A percentile compares a stretch with the other conserved stretches of the same genome.
Conservation (phyloP, 2,797 vertebrate genomes). For the Lithobates sylvaticus region DNA sequence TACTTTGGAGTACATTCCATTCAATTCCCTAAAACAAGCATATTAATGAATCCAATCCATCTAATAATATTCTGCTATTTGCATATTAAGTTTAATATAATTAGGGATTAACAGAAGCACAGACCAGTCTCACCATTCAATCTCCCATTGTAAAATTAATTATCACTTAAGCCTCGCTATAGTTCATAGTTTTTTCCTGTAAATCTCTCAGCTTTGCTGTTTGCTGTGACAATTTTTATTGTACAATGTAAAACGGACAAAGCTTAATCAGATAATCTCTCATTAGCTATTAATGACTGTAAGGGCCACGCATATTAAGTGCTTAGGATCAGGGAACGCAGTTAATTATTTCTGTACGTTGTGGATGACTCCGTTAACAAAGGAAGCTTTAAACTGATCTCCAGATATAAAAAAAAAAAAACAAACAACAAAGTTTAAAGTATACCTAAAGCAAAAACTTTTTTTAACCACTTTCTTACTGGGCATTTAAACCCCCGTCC, state of each 20-base stretch:
- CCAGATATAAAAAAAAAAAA: no score
- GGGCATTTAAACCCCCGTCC: no score
- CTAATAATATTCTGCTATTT: conserved; percentile 68
- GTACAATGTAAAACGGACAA: neutral
- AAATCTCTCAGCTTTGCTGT: conserved; percentile 34
- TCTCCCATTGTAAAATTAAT: conserved; percentile 74
- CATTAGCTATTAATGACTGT: conserved; percentile 32
- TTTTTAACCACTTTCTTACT: no score
- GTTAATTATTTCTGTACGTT: neutral
- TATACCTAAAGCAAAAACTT: no score
- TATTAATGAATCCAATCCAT: conserved; percentile 57
- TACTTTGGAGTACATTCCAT: neutral
- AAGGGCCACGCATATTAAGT: conserved; percentile 1
- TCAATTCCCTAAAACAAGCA: neutral
- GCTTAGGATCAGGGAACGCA: neutral
- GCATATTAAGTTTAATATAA: conserved; percentile 77
- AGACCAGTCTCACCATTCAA: conserved; percentile 75
- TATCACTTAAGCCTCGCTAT: conserved; percentile 76
- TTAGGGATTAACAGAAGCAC: conserved; percentile 79
- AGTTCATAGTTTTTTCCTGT: conserved; percentile 41
- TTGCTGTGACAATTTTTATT: conserved; percentile 13
- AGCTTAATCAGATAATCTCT: conserved; percentile 30
- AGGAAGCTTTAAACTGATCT: no score
- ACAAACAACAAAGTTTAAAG: no score
- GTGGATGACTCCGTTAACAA: neutral